Conservation (phyloP, 1,140 invertebrate genomes). For the Sarcophaga peregrina region DNA sequence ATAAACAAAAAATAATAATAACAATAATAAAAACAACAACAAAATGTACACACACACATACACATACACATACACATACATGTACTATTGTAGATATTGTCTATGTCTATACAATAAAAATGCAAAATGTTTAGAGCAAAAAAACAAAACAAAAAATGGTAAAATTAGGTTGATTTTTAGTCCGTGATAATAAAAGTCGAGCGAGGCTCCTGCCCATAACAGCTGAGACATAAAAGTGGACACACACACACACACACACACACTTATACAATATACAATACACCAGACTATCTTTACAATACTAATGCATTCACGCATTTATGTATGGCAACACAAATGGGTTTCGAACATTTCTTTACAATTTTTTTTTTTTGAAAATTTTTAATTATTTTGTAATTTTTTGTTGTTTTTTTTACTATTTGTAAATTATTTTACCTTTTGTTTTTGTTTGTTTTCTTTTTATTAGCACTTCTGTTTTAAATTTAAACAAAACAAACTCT, state of each 20-base stretch:
- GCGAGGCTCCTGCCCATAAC: background rate
- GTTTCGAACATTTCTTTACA: background rate
- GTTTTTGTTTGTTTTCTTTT: too few relatives aligned
- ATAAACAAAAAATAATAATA: too few relatives aligned
- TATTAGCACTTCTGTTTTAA: too few relatives aligned
- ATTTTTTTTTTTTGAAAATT: background rate
- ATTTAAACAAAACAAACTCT: too few relatives aligned
- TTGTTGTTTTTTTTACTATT: background rate
- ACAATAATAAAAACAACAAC: background rate
- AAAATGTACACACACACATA: background rate
- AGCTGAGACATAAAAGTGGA: background rate
- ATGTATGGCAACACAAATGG: background rate
- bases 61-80: background rate
- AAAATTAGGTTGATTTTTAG: slow-evolving; percentile 15
- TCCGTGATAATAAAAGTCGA: background rate
- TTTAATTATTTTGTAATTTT: background rate
- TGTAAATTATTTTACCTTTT: too few relatives aligned
- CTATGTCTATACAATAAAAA: too few relatives aligned
- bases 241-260: background rate
- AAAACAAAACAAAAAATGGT: too few relatives aligned
- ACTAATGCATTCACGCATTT: background rate
- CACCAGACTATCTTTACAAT: background rate
- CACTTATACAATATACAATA: background rate
- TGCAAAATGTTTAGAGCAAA: too few relatives aligned
- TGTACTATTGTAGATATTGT: background rate